Base-by-base conservation (phyloP, 2,797 vertebrate species). In the Esox lucius region DNA sequence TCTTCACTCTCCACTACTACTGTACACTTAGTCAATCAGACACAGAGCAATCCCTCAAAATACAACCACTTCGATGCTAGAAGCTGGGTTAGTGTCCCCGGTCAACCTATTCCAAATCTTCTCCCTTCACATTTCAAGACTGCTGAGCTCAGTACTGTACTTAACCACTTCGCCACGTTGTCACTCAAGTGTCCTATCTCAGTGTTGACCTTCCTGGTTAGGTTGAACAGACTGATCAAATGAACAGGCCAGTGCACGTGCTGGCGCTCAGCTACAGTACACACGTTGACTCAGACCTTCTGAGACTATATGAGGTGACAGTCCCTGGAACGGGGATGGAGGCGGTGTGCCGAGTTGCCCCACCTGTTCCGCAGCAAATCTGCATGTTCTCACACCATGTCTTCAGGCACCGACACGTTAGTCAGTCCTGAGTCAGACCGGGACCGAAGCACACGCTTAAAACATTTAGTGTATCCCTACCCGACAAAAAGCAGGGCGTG, bases 281-380 rank as follows among this genome's bases (percentile, higher is more conserved):
- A 42, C 39, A 56, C 22, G 16, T 59, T 42, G 19, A 39, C 31
- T 39, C 8, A 46, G 67, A 26, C 56, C n/a, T 59, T 59, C 19
- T 59, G 26, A 28, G 12, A 28, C 61, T 64, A 19, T n/a, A 12
- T 26, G 61, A 64, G 61, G 61, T 31, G 24, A 15, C 15, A 26
- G 5, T 13, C 13, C 13, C 68, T 51, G 68, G 28, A 65, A 71
- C 39, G 17, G n/a, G 61, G 4, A 17, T 12, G 33, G 19, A 39
- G 61, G 59, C 28, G 13, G 13, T 16, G 28, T 42, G 16, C n/a
- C 12, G 1, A 6, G 56, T 65, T 35, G 22, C 28, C 26, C 42
- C 19, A 70, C 74, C 39, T n/a, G 74, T 62, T 69, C 19, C 9
- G 35, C 73, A 69, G 33, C 61, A 73, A 51, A 53, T 53, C 19